Evolutionary conservation across 2,888 invertebrate genomes (phyloP), one percentile per base, ranked within the genome.

Genomic region (Cephus sareptanus): DNA sequence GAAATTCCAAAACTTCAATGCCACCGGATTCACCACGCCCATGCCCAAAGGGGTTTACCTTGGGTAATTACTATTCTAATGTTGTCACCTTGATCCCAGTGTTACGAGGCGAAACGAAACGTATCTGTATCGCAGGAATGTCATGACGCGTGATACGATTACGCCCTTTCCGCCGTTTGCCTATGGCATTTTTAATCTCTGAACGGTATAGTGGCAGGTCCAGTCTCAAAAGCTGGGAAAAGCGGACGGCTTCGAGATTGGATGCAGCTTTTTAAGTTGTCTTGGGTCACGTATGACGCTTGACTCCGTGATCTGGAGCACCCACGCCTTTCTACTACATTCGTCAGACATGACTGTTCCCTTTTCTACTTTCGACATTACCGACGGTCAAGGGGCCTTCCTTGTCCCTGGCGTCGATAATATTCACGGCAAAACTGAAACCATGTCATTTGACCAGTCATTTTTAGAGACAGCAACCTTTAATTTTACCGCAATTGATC

Each of bases 31-130:
- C 77, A 83, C 81, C 77, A 80, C 84, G 76, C 84, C 83, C 79
- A 83, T 81, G 78, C 79, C 75, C 76, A 80, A 76, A 75, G 75
- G 35, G 35, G 71, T 40, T 74, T 56, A 56, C 56, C 56, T 56
- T 56, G 56, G 56, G 23, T 56, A 56, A 56, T 56, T 56, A 56
- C 56, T 56, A 56, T 56, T 56, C 56, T 56, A 56, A 56, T 23
- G 56, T 56, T 56, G 56, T 56, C 56, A 81, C 84, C 84, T 83
- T 84, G 84, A 84, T 82, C 83, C 81, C 82, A 69, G 69, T 34
- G 71, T 71, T 71, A 34, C 33, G 33, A 71, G 71, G 71, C 71
- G 71, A 71, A 15, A 71, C 15, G 71, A 71, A 33, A 71, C 71
- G 71, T 56, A 56, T 56, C 23, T 56, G 56, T 56, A 56, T 23